Base-by-base conservation (phyloP, 2,797 vertebrate genomes). In the Sebastes diaconus region DNA sequence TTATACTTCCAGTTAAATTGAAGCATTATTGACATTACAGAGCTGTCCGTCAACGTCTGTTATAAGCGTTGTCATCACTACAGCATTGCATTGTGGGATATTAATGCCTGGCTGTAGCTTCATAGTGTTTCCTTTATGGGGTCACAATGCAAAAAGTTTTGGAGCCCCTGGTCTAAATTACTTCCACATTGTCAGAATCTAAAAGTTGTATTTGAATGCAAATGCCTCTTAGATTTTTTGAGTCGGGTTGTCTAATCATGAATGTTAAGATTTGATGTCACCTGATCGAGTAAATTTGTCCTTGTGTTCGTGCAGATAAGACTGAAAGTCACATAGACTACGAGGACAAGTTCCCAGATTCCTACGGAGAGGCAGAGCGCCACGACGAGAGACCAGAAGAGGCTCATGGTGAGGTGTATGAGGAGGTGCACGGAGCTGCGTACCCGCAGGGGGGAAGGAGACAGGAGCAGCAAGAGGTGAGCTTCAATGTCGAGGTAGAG, bases 331-430 rank as follows among this genome's bases (percentile, higher is more conserved):
- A 97, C 10, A 86, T 98, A 36, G 97, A 99, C 93, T 99, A 98
- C 13, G 97, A 98, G 88, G 97, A 98, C 83, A 96, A 96, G 82
- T 97, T 98, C 76, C 94, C 96, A 0, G 96, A 97, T 46, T 96
- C 96, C 68, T 94, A 92, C 1, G 75, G 76, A n/a, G 92, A 95
- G 2, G 66, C 29, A 22, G 84, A 88, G 11, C 76, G 1, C 4
- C 85, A 86, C 25, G 78, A 84, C 27, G 91, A 92, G 60, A 89
- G 84, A 79, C 87, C 30, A 0, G 81, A 91, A 75, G 94, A 88
- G 24, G 79, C 81, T 29, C 88, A 90, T 1, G 90, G 92, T 0
- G 77, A 90, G 82, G 65, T 93, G 81, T 78, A 83, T 0, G 77
- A 87, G 79, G 82, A 90, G 72, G 89, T 81, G 73, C 92, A 84